Percentiles rank a stretch among this genome's conserved stretches.
These are phyloP conservation scores for Peromyscus melanophrys DNA, from an alignment of 2,797 vertebrate species.

Conservation along the genomic window DNA sequence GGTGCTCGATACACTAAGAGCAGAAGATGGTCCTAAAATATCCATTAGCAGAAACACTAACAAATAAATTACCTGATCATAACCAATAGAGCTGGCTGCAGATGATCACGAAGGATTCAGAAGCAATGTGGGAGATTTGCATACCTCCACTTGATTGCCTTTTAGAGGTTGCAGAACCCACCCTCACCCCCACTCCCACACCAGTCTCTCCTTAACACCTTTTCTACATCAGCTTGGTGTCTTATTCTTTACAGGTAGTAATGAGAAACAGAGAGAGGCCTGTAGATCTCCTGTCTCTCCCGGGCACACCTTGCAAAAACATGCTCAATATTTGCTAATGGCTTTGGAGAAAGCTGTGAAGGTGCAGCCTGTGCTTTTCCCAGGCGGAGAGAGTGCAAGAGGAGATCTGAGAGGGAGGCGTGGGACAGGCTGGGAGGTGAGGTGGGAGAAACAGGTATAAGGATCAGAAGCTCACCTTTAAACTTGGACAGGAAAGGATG, in stretches of 20 bases:
- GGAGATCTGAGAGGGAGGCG: not conserved
- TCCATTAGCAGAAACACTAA: slow-evolving; percentile 81
- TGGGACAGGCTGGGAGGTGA: fast-evolving
- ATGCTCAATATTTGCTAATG: slow-evolving; percentile 70
- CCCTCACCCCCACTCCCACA: not conserved
- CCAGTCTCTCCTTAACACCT: slow-evolving; percentile 15
- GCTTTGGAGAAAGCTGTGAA: slow-evolving; percentile 59
- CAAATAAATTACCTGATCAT: slow-evolving; percentile 82
- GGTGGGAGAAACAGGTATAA: not conserved
- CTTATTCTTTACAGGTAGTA: slow-evolving; percentile 55
- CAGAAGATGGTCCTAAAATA: slow-evolving; percentile 72
- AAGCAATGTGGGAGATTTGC: slow-evolving; percentile 74
- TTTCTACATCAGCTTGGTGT: slow-evolving; percentile 68
- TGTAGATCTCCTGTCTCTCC: slow-evolving; percentile 55
- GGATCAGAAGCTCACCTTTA: not conserved
- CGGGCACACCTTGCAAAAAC: slow-evolving; percentile 67
- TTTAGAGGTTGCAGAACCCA: slow-evolving; percentile 45
- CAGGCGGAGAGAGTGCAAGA: not conserved
- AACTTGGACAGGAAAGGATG: not conserved
- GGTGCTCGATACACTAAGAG: slow-evolving; percentile 70
- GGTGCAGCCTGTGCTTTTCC: slow-evolving; percentile 41
- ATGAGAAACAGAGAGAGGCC: slow-evolving; percentile 72
- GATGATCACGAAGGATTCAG: slow-evolving; percentile 31
- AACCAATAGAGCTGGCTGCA: slow-evolving; percentile 73
- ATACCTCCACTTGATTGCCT: slow-evolving; percentile 9